A percentile compares a stretch with the other conserved stretches of the same genome.
Evolutionary conservation across 1,140 invertebrate genomes (phyloP).

Genomic region (Spodoptera litura): DNA sequence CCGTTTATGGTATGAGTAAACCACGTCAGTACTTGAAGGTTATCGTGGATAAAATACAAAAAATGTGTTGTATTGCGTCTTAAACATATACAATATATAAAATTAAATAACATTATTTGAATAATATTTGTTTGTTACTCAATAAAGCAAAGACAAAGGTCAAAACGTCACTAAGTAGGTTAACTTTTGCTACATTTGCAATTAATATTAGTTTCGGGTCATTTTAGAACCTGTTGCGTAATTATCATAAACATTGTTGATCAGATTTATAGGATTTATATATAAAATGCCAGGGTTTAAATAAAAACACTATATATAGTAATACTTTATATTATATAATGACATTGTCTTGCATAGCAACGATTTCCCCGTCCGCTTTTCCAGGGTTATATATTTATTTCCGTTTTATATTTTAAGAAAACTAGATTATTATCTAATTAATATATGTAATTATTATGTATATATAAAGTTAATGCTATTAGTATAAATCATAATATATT

Average conservation of each 20-base stretch:
- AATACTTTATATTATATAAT: not conserved
- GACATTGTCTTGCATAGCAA: not conserved
- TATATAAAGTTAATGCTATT: no score
- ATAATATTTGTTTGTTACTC: conserved; percentile 35
- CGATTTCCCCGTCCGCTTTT: not conserved
- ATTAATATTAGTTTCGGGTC: conserved; percentile 5
- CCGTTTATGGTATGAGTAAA: no score
- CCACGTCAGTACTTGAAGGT: no score
- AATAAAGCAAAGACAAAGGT: conserved; percentile 32
- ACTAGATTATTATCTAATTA: no score
- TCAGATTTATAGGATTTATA: not conserved
- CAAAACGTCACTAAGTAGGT: conserved; percentile 42
- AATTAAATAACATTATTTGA: conserved; percentile 3
- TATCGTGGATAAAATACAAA: not conserved
- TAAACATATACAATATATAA: not conserved
- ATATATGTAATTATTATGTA: no score
- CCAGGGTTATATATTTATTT: no score
- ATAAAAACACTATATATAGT: not conserved
- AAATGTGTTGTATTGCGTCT: conserved; percentile 19
- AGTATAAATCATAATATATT: no score
- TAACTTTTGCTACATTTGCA: conserved; percentile 39
- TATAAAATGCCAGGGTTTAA: conserved; percentile 4
- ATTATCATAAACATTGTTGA: conserved; percentile 11
- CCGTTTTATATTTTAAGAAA: no score
- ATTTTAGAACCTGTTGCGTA: not conserved